Evolutionary conservation across 30 jellyfish, hydroid and myxozoan genomes (phyloP).

Genomic region (Hydractinia symbiolongicarpus): DNA sequence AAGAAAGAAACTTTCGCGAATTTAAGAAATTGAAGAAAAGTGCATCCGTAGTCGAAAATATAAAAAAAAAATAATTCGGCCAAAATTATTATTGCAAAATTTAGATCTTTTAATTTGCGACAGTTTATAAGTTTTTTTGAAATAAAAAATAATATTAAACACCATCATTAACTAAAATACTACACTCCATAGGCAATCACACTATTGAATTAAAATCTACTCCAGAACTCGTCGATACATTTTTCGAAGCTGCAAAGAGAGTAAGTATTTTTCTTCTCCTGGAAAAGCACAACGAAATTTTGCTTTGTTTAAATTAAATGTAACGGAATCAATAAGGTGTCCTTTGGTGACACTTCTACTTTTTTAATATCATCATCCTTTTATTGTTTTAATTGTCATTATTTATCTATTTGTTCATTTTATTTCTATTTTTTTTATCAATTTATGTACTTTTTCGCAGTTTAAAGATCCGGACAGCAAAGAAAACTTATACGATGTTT

Average conservation of each 20-base stretch:
- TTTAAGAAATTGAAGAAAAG: background rate
- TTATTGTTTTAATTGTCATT: too few relatives aligned
- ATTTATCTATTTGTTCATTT: too few relatives aligned
- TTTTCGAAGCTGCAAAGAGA: constrained; percentile 76
- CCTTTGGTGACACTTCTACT: background rate
- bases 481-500: constrained; percentile 63
- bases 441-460: constrained; percentile 14
- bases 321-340: too few relatives aligned
- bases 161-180: background rate
- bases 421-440: too few relatives aligned
- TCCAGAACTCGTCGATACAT: constrained; percentile 82
- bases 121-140: too few relatives aligned
- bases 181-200: constrained; percentile 60
- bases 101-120: too few relatives aligned
- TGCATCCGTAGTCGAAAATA: background rate
- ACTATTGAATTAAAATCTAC: constrained; percentile 86
- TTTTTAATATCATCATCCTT: background rate
- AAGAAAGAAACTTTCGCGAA: background rate
- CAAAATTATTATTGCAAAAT: too few relatives aligned
- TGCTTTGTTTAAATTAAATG: too few relatives aligned
- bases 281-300: too few relatives aligned
- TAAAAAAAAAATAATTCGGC: too few relatives aligned
- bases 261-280: constrained; percentile 44
- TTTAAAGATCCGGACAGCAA: constrained; percentile 90
- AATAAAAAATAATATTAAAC: too few relatives aligned